Evolutionary conservation across 2,888 invertebrate species (phyloP).

Genomic region (Pheosia tremula): DNA sequence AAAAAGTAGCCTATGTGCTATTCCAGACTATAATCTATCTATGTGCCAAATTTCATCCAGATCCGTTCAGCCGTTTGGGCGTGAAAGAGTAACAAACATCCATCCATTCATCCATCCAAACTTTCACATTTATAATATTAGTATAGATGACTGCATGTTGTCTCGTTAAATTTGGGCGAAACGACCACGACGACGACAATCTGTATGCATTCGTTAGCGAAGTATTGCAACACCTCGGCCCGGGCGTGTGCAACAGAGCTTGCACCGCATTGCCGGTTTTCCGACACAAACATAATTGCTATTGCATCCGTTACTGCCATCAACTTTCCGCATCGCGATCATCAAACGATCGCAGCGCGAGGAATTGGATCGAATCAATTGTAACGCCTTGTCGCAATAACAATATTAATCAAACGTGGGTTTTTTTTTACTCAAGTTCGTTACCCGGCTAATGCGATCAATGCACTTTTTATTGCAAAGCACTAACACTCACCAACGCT

Average conservation of each 20-base stretch:
- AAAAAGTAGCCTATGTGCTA: too few relatives aligned
- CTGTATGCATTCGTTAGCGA: background rate
- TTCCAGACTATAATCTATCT: too few relatives aligned
- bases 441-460: constrained; percentile 38
- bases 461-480: constrained; percentile 33
- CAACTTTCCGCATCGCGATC: constrained; percentile 2
- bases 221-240: background rate
- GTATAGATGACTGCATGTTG: too few relatives aligned
- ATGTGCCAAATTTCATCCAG: too few relatives aligned
- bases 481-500: constrained; percentile 1
- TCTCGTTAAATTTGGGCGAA: too few relatives aligned
- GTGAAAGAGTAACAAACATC: too few relatives aligned
- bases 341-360: constrained; percentile 37
- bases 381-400: constrained; percentile 45
- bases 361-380: constrained; percentile 61
- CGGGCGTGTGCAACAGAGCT: background rate
- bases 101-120: too few relatives aligned
- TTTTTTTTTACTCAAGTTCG: constrained; percentile 41
- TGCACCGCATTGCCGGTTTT: background rate
- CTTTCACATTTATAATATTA: too few relatives aligned
- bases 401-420: constrained; percentile 37
- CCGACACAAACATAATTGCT: background rate
- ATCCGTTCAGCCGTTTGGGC: too few relatives aligned
- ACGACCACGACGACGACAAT: too few relatives aligned
- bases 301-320: constrained; percentile 1